phyloP scores from a whole-genome alignment of 1,140 invertebrate species.

The Brachystomella parvula region DNA sequence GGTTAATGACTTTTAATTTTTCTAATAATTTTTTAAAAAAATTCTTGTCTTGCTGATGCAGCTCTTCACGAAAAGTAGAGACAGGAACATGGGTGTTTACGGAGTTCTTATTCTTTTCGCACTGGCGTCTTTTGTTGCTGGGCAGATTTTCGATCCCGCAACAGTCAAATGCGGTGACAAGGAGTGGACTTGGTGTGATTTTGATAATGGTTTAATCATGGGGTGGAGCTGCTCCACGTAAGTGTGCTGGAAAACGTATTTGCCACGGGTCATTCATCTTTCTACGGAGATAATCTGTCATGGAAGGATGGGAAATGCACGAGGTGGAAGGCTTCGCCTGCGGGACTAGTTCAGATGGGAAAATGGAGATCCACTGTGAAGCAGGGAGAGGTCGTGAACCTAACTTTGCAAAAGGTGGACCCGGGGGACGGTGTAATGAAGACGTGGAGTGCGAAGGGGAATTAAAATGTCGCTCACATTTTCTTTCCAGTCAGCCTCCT shows the following conservation, averaged over 20 bases:
- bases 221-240: not conserved
- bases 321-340: not conserved
- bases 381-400: not conserved
- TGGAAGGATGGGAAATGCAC: not conserved
- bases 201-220: not conserved
- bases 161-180: not conserved
- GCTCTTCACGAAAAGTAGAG: too few species aligned
- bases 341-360: not conserved
- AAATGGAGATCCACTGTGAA: conserved; percentile 1
- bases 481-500: not conserved
- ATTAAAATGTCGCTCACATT: not conserved
- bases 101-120: not conserved
- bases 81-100: too few species aligned
- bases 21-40: too few species aligned
- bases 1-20: too few species aligned
- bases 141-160: not conserved
- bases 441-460: not conserved
- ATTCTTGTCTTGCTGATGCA: too few species aligned
- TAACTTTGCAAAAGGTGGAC: not conserved
- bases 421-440: not conserved
- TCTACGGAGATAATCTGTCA: not conserved
- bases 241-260: not conserved
- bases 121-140: not conserved
- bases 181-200: conserved; percentile 5
- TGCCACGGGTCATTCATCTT: not conserved